Evolutionary conservation across 2,888 invertebrate species (phyloP).

Genomic region (Exocentrus adspersus): DNA sequence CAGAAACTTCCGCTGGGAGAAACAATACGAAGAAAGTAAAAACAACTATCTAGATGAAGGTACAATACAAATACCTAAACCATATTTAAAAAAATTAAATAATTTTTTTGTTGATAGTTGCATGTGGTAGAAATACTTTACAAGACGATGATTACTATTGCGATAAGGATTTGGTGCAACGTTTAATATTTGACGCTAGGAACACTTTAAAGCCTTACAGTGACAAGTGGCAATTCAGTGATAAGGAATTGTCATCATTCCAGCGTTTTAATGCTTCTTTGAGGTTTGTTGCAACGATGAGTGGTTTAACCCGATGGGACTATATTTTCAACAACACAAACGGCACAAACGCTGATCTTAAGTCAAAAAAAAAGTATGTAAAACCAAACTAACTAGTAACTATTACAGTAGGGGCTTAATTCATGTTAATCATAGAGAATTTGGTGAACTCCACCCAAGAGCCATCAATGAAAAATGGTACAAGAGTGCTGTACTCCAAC

Average conservation of each 20-base stretch:
- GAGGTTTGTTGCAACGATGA: conserved; percentile 77
- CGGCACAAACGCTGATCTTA: conserved; percentile 19
- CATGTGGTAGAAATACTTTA: conserved; percentile 73
- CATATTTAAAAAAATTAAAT: no score
- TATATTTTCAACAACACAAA: conserved; percentile 68
- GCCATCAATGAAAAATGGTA: conserved; percentile 94
- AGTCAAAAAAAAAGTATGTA: conserved; percentile 38
- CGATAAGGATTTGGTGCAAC: conserved; percentile 84
- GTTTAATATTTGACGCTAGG: conserved; percentile 89
- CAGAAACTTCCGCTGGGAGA: conserved; percentile 71
- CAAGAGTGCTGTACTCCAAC: conserved; percentile 87
- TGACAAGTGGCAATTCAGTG: conserved; percentile 53
- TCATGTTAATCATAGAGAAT: no score
- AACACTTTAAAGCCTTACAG: conserved; percentile 68
- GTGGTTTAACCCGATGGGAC: conserved; percentile 90
- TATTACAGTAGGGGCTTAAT: no score
- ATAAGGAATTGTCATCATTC: conserved; percentile 66
- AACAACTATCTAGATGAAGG: background rate
- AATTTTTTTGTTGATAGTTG: conserved; percentile 65
- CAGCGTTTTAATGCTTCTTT: conserved; percentile 77
- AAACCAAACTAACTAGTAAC: no score
- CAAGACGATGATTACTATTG: conserved; percentile 82
- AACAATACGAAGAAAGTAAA: conserved; percentile 66
- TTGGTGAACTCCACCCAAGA: conserved; percentile 78
- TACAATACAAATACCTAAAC: no score